Base-by-base conservation (phyloP, 2,797 vertebrate species). In the Mus spretus region DNA sequence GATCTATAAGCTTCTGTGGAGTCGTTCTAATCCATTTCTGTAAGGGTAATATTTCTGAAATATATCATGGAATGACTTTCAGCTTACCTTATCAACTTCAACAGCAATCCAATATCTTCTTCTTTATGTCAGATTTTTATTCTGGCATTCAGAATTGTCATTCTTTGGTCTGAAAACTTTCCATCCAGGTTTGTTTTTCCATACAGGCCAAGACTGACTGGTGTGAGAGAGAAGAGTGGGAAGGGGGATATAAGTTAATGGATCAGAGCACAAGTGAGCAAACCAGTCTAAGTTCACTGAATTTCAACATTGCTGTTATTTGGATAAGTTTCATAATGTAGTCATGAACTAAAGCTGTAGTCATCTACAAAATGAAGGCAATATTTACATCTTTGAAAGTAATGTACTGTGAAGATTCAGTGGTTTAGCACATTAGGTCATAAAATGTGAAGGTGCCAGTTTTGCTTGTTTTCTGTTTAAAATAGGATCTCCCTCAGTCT, bases 101-200 rank as follows among this genome's bases (percentile, higher is more conserved):
- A 1, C 81, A 44, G 34, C 59, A 93, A 40, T 2, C 28, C 53
- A 70, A 6, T 82, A 79, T 31, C 61, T 97, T 89, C 20, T 57
- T 70, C n/a, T 83, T 63, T 87, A 72, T 53, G 34, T 94, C 19
- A 95, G 34, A 91, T 97, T 90, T 97, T 94, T 84, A 91, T 95
- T 20, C 28, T 93, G 2, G 15, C 3, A 80, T 97, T 81, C 0
- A n/a, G 47, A 94, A 97, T 31, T 79, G 40, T 96, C n/a, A 5
- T 67, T 96, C 0, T 92, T 15, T 88, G 84, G 55, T 96, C 8
- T 94, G 34, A 95, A 37, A 95, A 93, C 20, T 77, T 97, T 28
- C 50, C 47, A 82, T 95, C 57, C 15, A 85, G 40, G 19, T 93
- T 94, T 89, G 57, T 93, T 97, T 75, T 96, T 81, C 44, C 53